phyloP scores from a whole-genome alignment of 1,140 invertebrate species.

The Micrasema longulum region DNA sequence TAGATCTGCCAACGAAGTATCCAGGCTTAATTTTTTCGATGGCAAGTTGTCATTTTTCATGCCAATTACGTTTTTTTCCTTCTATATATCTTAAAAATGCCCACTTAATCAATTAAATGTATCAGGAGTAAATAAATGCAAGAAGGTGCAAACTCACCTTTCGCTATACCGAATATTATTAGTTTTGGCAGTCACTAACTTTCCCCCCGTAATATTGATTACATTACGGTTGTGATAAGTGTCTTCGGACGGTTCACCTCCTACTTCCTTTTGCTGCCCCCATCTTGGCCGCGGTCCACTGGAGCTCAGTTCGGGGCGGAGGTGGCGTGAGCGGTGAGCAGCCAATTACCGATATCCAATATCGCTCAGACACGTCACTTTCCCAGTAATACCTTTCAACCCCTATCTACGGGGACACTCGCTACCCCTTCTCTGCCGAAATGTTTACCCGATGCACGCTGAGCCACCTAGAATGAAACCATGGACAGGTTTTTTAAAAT shows the following conservation, averaged over 20 bases:
- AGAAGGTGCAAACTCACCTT: not conserved
- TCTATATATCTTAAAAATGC: too few relatives aligned
- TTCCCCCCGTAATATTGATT: not conserved
- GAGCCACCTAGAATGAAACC: too few relatives aligned
- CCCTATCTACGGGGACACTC: slow-evolving; percentile 28
- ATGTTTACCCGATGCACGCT: slow-evolving; percentile 22
- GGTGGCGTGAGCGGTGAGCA: not conserved
- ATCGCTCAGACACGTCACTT: slow-evolving; percentile 28
- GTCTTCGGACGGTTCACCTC: not conserved
- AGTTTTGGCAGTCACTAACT: not conserved
- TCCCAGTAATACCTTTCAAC: slow-evolving; percentile 26
- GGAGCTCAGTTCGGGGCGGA: not conserved
- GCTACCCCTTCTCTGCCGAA: too few relatives aligned
- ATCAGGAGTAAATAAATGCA: too few relatives aligned
- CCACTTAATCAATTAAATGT: too few relatives aligned
- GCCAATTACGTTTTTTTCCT: too few relatives aligned
- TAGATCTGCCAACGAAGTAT: too few relatives aligned
- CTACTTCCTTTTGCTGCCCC: too few relatives aligned
- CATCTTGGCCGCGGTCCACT: not conserved
- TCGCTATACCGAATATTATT: not conserved
- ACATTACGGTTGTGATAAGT: not conserved
- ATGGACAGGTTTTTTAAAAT: too few relatives aligned
- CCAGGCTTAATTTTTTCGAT: too few relatives aligned
- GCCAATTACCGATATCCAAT: slow-evolving; percentile 38
- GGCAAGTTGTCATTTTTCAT: too few relatives aligned